Conservation (phyloP, 2,888 invertebrate genomes). For the Rutpela maculata region DNA sequence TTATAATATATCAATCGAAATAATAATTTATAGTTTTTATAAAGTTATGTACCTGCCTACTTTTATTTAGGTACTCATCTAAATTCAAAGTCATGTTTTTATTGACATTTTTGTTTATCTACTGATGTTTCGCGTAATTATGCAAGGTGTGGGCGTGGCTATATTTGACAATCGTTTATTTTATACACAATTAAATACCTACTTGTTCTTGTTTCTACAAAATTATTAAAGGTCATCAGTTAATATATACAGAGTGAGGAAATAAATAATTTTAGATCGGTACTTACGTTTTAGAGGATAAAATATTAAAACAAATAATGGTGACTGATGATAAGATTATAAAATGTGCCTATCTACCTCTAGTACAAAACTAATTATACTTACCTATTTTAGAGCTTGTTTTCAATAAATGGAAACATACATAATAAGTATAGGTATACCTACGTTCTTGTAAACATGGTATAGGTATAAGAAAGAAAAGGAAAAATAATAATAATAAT, state of each 20-base stretch:
- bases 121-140: conserved; percentile 22
- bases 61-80: background rate
- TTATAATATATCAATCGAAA: conserved; percentile 29
- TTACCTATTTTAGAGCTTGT: too few species aligned
- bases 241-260: conserved; percentile 32
- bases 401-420: too few species aligned
- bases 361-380: background rate
- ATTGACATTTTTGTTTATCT: background rate
- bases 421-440: too few species aligned
- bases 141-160: conserved; percentile 54
- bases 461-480: too few species aligned
- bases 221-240: conserved; percentile 32
- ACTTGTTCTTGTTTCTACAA: conserved; percentile 34
- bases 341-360: background rate
- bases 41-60: background rate
- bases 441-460: too few species aligned
- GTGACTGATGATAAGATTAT: background rate
- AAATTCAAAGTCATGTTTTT: conserved; percentile 6
- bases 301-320: background rate
- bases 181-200: conserved; percentile 42
- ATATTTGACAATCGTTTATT: conserved; percentile 57
- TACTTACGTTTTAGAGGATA: background rate
- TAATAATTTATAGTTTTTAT: conserved; percentile 32
- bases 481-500: too few species aligned
- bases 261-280: background rate